Base-by-base conservation (phyloP, 1,140 invertebrate genomes). In the Gyrodactylus bullatarudis region DNA sequence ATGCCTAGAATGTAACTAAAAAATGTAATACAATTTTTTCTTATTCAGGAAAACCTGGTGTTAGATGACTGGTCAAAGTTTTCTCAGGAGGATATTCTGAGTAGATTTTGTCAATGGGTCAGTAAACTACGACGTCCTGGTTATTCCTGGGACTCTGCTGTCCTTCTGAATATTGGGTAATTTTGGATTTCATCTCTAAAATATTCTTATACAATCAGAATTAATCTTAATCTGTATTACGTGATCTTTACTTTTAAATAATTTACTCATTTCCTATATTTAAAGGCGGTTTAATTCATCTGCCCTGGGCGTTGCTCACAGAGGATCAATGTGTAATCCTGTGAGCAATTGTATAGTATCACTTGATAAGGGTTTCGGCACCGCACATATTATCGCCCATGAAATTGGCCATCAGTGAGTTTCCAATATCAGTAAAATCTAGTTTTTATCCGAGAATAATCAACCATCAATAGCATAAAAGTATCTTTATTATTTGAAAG, bases 361-460 rank as follows among this genome's bases (percentile, higher is more conserved):
- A 20, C 20, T 71, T 1, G 24, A 71, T 71, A 21, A 24, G 2
- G 70, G 70, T 1, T 71, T 71, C 24, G 70, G 70, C 8, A 71
- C 70, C n/a, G 70, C 21, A 1, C 24, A 23, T 25, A 71, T 71
- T 1, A 1, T 71, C 1, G 70, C 70, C 2, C 70, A 71, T 71
- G 70, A 71, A 26, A 71, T 71, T 25, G 70, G 21, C 1, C 70
- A 71, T 71, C 70, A 71, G 70, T 71, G 24, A 24, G 23, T 71
- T 26, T n/a, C n/a, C n/a, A n/a, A n/a, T n/a, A n/a, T n/a, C n/a
- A n/a, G n/a, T n/a, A n/a, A n/a, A n/a, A n/a, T n/a, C n/a, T n/a
- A n/a, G n/a, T n/a, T n/a, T n/a, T n/a, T n/a, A n/a, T n/a, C n/a
- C n/a, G n/a, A n/a, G 34, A 54, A 54, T 54, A 16, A 71, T 23